phyloP scores from a whole-genome alignment of 1,140 invertebrate genomes.

The Rhopalosiphum padi region DNA sequence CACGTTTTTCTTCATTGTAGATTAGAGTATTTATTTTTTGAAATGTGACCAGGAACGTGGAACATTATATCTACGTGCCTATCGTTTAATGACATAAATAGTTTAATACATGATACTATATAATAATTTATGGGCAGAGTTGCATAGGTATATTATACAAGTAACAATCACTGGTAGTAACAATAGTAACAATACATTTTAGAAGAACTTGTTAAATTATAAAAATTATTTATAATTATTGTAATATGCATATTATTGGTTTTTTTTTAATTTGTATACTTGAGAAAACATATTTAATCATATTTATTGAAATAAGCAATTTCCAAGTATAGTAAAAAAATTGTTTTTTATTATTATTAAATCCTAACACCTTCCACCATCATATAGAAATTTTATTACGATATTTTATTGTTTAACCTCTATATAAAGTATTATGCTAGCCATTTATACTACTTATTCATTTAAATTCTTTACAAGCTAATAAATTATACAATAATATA shows the following conservation, averaged over 20 bases:
- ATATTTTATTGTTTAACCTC: background rate
- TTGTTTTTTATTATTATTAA: background rate
- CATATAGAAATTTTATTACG: background rate
- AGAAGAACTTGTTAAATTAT: background rate
- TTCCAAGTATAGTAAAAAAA: background rate
- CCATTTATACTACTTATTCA: background rate
- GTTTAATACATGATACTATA: background rate
- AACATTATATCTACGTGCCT: background rate
- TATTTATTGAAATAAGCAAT: background rate
- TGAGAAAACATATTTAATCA: background rate
- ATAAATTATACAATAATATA: background rate
- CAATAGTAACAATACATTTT: background rate
- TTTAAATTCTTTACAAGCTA: background rate
- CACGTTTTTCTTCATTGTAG: background rate
- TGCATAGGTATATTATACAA: no score
- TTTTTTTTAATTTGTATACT: background rate
- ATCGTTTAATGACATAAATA: background rate
- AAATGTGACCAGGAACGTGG: background rate
- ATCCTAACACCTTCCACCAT: background rate
- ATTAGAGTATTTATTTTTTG: background rate
- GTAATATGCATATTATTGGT: background rate
- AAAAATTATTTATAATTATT: background rate
- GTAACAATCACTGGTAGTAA: no score
- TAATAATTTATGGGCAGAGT: background rate
- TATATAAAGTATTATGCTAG: background rate